Evolutionary conservation across 1,140 invertebrate species (phyloP), one percentile per base, ranked within the genome.

Genomic region (Thaumetopoea pityocampa): DNA sequence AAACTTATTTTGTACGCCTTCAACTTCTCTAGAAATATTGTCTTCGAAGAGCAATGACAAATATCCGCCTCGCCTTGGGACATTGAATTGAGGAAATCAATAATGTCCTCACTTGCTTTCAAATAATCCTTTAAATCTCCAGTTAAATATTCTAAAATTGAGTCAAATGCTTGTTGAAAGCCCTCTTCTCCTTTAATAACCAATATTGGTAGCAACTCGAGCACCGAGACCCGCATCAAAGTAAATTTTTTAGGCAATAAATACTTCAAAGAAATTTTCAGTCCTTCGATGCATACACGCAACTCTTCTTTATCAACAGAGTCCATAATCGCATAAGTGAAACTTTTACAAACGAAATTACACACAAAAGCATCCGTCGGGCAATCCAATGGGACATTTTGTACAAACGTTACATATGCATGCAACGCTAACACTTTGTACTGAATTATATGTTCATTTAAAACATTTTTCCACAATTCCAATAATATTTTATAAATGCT

Each of bases 401-500:
- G 61, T 8, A 77, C 40, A 19, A 85, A 78, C 7, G 51, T 62
- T 8, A 74, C 33, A 37, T 67, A 85, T 1, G 69, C 61, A 22
- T 82, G 59, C 11, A 86, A 33, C 9, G 50, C 53, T 9, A 71
- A 22, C 6, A 67, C 33, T 54, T 65, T 72, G 6, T 51, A 62
- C 15, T 78, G 69, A 18, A 70, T 62, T 5, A 80, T 45, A 14
- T 55, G 58, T 44, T 84, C 68, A 8, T 50, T 35, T 0, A 70
- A 37, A 18, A 82, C 62, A 20, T 53, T 63, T 6, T 59, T 46
- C 76, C 82, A 85, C 3, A 86, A 18, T 29, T 65, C 64, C 7
- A 76, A 63, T 4, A 85, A 32, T 35, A 76, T 61, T 45, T 83
- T 67, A 9, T 78, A 58, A 12, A 86, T 41, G 3, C 60, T 53